These are phyloP conservation scores for Toxotes chatareus DNA, from an alignment of 2,113 vertebrate species.

Conservation along the genomic window DNA sequence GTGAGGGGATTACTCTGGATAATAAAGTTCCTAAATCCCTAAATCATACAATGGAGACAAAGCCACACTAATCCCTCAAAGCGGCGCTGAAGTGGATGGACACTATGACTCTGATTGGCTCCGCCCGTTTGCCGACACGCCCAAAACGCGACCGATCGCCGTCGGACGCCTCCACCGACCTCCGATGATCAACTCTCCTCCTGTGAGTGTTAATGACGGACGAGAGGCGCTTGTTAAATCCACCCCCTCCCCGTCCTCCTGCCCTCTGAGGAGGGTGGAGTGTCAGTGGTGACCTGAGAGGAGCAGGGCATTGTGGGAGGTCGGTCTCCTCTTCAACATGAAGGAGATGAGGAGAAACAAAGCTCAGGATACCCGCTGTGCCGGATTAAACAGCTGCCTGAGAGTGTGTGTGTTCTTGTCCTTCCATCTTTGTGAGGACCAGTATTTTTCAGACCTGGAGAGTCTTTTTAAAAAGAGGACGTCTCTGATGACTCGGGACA, in stretches of 20 bases:
- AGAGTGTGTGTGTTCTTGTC: not conserved
- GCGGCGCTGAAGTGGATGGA: constrained; percentile 51
- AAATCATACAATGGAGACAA: constrained; percentile 32
- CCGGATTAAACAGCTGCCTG: not conserved
- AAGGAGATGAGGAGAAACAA: constrained; percentile 48
- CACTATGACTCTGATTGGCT: constrained; percentile 45
- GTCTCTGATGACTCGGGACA: too few species aligned
- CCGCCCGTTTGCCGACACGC: constrained; percentile 30
- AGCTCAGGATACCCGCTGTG: constrained; percentile 8
- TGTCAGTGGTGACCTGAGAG: constrained; percentile 39
- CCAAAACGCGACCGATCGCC: not conserved
- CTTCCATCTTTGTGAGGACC: not conserved
- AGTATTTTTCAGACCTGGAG: not conserved
- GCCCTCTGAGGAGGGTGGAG: constrained; percentile 31
- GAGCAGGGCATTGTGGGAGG: constrained; percentile 58
- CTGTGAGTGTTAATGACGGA: constrained; percentile 34
- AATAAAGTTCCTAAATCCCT: constrained; percentile 21
- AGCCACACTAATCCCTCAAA: constrained; percentile 57
- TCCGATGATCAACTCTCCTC: not conserved
- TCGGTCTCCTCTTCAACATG: constrained; percentile 60
- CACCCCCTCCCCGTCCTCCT: too few species aligned
- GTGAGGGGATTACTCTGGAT: constrained; percentile 10
- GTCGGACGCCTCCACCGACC: not conserved
- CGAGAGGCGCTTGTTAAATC: constrained; percentile 62
- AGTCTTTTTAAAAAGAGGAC: too few species aligned